Evolutionary conservation across 2,797 vertebrate genomes (phyloP).

Genomic region (Falco berigora): DNA sequence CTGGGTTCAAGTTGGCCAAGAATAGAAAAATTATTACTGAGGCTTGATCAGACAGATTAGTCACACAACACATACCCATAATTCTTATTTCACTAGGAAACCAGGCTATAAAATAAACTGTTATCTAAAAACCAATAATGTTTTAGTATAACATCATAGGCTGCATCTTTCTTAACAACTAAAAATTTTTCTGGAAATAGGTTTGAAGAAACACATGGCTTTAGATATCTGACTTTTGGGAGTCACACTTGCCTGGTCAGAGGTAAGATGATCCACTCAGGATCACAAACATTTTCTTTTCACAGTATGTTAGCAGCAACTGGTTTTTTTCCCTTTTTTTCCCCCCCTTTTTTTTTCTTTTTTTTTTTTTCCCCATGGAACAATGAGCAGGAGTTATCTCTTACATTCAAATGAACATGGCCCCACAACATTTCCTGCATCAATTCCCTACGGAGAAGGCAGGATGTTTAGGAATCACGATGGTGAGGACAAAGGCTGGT

Average conservation of each 20-base stretch:
- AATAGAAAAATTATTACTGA: not conserved
- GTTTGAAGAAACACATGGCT: not conserved
- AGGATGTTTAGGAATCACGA: slow-evolving; percentile 48
- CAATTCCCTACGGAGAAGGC: slow-evolving; percentile 29
- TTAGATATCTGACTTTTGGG: not conserved
- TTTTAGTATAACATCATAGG: not conserved
- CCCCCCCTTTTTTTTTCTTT: too few relatives aligned
- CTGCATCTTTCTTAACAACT: not conserved
- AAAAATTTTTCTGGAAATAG: not conserved
- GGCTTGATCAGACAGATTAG: not conserved
- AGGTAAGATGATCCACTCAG: not conserved
- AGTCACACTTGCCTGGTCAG: not conserved
- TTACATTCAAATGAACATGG: slow-evolving; percentile 4
- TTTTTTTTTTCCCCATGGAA: not conserved
- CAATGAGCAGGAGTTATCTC: slow-evolving; percentile 52
- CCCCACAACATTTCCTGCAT: slow-evolving; percentile 56
- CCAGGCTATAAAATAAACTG: not conserved
- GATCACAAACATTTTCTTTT: not conserved
- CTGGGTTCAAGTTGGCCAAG: not conserved
- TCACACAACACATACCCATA: not conserved
- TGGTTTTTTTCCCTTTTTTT: not conserved
- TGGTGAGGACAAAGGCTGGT: slow-evolving; percentile 35
- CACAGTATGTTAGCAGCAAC: not conserved
- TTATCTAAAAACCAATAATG: not conserved
- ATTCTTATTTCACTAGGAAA: not conserved